A percentile compares a stretch with the other conserved stretches of the same genome.
Evolutionary conservation across 1,140 invertebrate species (phyloP).

Genomic region (Apis mellifera): Amel_HAv3.1 CM009933.2:1808001-1808500

Average conservation of each 20-base stretch:
- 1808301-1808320: not conserved
- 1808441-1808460: no score
- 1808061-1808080: conserved; percentile 2
- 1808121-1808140: not conserved
- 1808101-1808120: not conserved
- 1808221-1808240: no score
- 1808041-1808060: not conserved
- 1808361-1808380: not conserved
- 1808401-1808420: no score
- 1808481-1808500: not conserved
- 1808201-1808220: not conserved
- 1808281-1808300: not conserved
- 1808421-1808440: no score
- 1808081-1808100: conserved; percentile 7
- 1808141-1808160: not conserved
- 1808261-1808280: not conserved
- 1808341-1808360: not conserved
- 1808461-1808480: not conserved
- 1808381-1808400: not conserved
- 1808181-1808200: not conserved
- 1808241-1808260: conserved; percentile 5
- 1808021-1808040: conserved; percentile 4
- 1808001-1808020: not conserved
- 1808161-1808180: not conserved
- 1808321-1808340: not conserved